Base-by-base conservation (phyloP, 2,888 invertebrate genomes). In the Latrodectus hesperus region DNA sequence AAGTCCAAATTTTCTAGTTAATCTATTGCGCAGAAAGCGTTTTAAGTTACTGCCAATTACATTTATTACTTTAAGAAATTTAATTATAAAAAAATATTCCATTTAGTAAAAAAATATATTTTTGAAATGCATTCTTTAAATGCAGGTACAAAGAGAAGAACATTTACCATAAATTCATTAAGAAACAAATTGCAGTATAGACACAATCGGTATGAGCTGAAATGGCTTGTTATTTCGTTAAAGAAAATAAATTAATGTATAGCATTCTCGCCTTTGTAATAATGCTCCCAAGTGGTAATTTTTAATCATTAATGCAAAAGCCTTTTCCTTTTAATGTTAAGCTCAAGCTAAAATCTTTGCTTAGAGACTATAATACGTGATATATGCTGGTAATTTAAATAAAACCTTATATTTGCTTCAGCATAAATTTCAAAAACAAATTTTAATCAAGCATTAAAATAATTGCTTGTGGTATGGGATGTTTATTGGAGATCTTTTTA, bases 201-300 rank as follows among this genome's bases (percentile, higher is more conserved):
- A 67, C 73, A 78, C 68, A 52, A 55, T n/a, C 78, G n/a, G 73
- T 74, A 38, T 38, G 14, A 65, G 52, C 38, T 65, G 53, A 67
- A 81, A 81, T 81, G 74, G 73, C 65, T 73, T 65, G 67, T 81
- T 74, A 74, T 26, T 65, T 72, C 67, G 53, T 72, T 81, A 81
- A 81, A 81, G 73, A 80, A 80, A 81, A 73, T 81, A 81, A 74
- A 81, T 81, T 81, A 81, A 73, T 74, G 81, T 67, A 74, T n/a
- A 81, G 67, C 65, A 52, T 53, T 74, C 73, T 67, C 53, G 53
- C 60, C 67, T 74, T 74, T 80, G 72, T 67, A 38, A 38, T 74
- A 73, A 74, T 52, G 65, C 53, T 81, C 74, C 81, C 73, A 65
- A 67, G 81, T 53, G 78, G 81, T 74, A 67, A 74, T 73, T 81